Evolutionary conservation across 1,140 invertebrate species (phyloP).

Genomic region (Physella acuta): DNA sequence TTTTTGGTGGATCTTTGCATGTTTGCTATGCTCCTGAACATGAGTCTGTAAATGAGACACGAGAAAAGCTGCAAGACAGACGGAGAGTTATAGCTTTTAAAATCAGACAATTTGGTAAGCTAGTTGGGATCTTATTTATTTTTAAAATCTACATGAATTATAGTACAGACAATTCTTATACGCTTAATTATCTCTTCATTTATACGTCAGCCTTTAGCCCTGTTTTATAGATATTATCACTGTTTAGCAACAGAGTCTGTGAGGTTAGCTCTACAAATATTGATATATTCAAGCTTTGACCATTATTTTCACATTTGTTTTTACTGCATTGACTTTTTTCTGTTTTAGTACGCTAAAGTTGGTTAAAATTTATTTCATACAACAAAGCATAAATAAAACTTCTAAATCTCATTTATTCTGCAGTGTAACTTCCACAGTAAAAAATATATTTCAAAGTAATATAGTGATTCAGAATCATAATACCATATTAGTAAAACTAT

Average conservation of each 20-base stretch:
- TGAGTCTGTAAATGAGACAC: slow-evolving; percentile 75
- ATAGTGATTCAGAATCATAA: too few species aligned
- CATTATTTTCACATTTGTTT: neutral
- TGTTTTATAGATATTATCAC: too few species aligned
- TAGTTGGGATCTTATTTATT: neutral
- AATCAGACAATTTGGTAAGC: slow-evolving; percentile 42
- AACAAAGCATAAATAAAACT: neutral
- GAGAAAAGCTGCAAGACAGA: slow-evolving; percentile 74
- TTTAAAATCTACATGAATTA: neutral
- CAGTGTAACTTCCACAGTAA: too few species aligned
- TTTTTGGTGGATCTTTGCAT: slow-evolving; percentile 82
- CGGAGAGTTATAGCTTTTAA: slow-evolving; percentile 57
- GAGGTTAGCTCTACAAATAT: neutral
- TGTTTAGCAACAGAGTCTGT: neutral
- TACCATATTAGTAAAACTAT: too few species aligned
- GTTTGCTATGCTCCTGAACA: slow-evolving; percentile 88
- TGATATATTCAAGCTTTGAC: neutral
- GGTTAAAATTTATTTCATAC: neutral
- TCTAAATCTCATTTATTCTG: too few species aligned
- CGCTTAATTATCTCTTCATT: neutral
- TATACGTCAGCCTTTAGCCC: neutral
- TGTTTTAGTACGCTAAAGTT: neutral
- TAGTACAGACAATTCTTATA: neutral
- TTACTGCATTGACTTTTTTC: neutral
- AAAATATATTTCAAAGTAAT: too few species aligned